phyloP scores from a whole-genome alignment of 2,113 vertebrate species.

The Myanophis thanlyinensis region DNA sequence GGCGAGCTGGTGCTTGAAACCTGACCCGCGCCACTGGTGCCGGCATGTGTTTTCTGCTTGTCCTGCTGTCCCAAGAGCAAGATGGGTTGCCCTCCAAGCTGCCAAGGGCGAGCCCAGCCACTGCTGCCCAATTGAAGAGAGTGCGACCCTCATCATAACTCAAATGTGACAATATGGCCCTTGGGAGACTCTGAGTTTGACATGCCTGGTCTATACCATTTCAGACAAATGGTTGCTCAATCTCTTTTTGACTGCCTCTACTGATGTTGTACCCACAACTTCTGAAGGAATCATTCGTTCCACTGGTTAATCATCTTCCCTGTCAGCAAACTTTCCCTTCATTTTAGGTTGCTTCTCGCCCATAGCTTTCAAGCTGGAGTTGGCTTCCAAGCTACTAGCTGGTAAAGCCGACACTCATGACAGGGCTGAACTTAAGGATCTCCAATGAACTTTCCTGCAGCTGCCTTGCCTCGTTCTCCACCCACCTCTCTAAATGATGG shows the following conservation, averaged over 20 bases:
- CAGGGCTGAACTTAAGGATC: background rate
- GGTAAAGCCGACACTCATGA: background rate
- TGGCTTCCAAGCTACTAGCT: background rate
- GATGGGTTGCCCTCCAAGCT: no score
- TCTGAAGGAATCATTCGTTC: background rate
- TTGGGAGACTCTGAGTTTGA: no score
- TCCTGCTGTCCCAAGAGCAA: no score
- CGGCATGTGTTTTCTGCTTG: no score
- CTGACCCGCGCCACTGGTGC: no score
- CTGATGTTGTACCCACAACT: background rate
- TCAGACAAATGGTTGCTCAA: background rate
- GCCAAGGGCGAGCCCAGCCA: no score
- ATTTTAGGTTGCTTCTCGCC: background rate
- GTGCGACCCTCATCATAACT: no score
- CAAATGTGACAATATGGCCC: no score
- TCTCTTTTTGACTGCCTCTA: background rate
- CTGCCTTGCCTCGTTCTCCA: background rate
- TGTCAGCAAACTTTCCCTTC: background rate
- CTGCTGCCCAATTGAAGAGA: no score
- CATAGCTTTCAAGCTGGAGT: background rate
- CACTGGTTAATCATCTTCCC: background rate
- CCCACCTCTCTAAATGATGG: background rate
- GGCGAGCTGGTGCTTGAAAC: no score
- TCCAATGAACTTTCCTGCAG: background rate
- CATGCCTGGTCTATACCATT: no score